These are phyloP conservation scores for Tenthredo livida DNA, from an alignment of 2,888 invertebrate species.

Conservation along the genomic window DNA sequence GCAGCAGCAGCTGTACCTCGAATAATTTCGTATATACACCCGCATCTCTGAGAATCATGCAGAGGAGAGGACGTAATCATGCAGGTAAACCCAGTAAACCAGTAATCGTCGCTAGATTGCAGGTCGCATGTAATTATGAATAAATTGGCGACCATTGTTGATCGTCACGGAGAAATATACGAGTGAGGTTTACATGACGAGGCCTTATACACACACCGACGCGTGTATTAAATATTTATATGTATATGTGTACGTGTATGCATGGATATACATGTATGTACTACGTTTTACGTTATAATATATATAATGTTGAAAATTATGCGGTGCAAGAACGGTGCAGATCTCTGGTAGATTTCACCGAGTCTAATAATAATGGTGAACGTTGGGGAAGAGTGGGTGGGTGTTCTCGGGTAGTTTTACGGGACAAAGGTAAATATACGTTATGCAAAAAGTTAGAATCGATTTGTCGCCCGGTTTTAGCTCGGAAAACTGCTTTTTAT, in stretches of 20 bases:
- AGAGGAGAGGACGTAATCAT: not conserved
- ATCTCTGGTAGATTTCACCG: not conserved
- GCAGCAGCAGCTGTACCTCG: not conserved
- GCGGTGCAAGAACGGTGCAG: not conserved
- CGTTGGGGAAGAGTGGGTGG: not conserved
- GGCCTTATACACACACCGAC: not conserved
- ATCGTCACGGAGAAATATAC: slow-evolving; percentile 31
- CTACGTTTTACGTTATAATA: not conserved
- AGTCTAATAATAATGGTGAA: not conserved
- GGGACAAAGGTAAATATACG: not conserved
- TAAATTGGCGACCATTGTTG: slow-evolving; percentile 35
- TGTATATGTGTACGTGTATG: not conserved
- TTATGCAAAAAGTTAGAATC: slow-evolving; percentile 4
- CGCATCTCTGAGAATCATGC: not conserved
- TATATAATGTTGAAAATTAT: not conserved
- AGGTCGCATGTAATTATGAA: slow-evolving; percentile 11
- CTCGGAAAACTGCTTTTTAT: not conserved
- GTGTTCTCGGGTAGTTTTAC: not conserved
- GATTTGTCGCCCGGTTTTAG: not conserved
- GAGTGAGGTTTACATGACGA: not conserved
- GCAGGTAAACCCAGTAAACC: slow-evolving; percentile 22
- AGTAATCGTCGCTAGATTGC: slow-evolving; percentile 26
- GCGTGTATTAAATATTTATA: not conserved
- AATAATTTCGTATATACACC: not conserved
- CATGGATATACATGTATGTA: not conserved